Evolutionary conservation across 1,140 invertebrate genomes (phyloP), one percentile per base, ranked within the genome.

Genomic region (Cecropterus lyciades): DNA sequence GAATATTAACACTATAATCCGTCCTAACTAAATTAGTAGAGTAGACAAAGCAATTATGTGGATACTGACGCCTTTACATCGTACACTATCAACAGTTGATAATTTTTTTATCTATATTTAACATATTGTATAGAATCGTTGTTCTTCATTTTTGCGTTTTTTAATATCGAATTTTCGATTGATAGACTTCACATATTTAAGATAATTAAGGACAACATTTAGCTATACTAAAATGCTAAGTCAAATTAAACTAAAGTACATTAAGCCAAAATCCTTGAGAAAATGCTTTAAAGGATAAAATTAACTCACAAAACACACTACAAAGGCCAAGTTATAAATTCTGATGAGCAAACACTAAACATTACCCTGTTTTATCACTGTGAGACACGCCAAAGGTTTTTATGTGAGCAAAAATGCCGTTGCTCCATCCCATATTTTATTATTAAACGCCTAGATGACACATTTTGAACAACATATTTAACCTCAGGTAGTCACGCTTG

Each of bases 1-100:
- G 57, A 60, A 60, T 60, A 60, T 60, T 60, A 60, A 60, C 45
- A 30, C 57, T 48, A 48, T 48, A 49, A 46, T 60, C 43, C 57
- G 57, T 15, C 27, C 30, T 48, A 16, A 60, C 57, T 60, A 60
- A 60, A 60, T 60, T 60, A 60, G 43, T 60, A 10, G 30, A 60
- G 45, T 60, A 60, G 17, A 46, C 57, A 60, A 60, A 37, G 45
- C 27, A 33, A 60, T 60, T 60, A 60, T 37, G 7, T 60, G n/a
- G 9, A 30, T 51, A 51, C 10, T 8, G 9, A 33, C 30, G 9
- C 30, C 6, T 43, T 0, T 43, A 43, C 9, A 43, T 43, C n/a
- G 3, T 33, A 9, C 6, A 33, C 1, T 24, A 24, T 24, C n/a
- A 24, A 24, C 20, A 24, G 20, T 24, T 24, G 1, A 24, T 3